Conservation (phyloP, 2,888 invertebrate genomes). For the Chaetoderma sp. region DNA sequence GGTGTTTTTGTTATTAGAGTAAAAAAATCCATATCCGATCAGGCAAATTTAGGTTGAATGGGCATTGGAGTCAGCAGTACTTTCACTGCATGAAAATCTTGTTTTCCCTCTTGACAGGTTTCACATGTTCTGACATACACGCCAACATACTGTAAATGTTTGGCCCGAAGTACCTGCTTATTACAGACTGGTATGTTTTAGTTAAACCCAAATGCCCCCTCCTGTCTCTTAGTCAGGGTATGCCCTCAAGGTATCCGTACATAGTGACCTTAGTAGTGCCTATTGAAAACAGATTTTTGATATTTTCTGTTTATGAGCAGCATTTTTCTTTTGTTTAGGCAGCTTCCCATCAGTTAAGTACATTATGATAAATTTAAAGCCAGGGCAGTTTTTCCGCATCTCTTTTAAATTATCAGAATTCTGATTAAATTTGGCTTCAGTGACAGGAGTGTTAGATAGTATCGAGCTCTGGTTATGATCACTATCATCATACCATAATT, state of each 20-base stretch:
- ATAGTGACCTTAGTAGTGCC: conserved; percentile 24
- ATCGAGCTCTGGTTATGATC: too few relatives aligned
- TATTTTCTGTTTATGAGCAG: too few relatives aligned
- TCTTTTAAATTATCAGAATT: too few relatives aligned
- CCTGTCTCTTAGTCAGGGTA: conserved; percentile 34
- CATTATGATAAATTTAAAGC: conserved; percentile 6
- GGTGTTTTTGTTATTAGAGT: conserved; percentile 13
- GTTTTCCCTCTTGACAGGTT: conserved; percentile 28
- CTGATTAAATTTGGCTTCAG: too few relatives aligned
- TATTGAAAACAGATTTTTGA: conserved; percentile 15
- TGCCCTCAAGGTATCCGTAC: conserved; percentile 24
- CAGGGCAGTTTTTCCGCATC: conserved; percentile 22
- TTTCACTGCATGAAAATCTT: conserved; percentile 18
- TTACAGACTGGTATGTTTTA: too few relatives aligned
- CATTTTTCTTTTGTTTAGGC: conserved; percentile 18
- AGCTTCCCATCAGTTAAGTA: conserved; percentile 19
- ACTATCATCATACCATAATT: too few relatives aligned
- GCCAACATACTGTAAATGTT: too few relatives aligned
- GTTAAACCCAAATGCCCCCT: too few relatives aligned
- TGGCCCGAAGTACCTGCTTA: too few relatives aligned
- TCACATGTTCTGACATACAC: conserved; percentile 25
- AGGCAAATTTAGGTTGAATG: conserved; percentile 12
- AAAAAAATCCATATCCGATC: conserved; percentile 34
- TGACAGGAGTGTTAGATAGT: too few relatives aligned
- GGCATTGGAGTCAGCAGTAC: conserved; percentile 23